Conservation (phyloP, 2,797 vertebrate species). For the Vultur gryphus region DNA sequence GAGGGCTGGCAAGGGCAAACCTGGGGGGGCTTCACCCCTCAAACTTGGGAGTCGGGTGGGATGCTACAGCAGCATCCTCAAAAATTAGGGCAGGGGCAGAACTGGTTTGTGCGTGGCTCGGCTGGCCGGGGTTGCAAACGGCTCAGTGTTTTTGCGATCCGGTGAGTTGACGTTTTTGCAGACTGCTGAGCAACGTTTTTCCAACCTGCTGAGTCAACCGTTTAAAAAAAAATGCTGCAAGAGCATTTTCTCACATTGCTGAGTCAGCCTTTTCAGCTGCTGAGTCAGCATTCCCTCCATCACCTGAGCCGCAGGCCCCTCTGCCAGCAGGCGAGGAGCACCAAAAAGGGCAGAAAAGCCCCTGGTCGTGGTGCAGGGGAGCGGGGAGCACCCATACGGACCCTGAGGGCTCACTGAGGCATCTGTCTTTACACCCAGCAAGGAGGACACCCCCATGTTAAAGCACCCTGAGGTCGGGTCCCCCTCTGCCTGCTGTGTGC, state of each 20-base stretch:
- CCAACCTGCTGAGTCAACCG: background rate
- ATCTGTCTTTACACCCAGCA: background rate
- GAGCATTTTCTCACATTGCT: background rate
- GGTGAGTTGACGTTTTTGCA: background rate
- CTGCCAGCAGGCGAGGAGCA: background rate
- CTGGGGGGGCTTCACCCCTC: background rate
- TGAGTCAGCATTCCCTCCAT: background rate
- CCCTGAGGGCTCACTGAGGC: background rate
- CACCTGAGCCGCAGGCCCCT: background rate
- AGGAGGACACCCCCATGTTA: too few relatives aligned
- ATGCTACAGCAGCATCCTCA: background rate
- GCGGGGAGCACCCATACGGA: accelerated
- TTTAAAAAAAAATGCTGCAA: background rate
- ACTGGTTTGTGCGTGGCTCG: accelerated
- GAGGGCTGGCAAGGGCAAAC: background rate
- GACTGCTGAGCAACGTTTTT: background rate
- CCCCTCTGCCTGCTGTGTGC: background rate
- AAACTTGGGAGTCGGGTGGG: accelerated
- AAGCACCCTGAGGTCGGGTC: accelerated
- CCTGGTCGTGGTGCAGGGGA: background rate
- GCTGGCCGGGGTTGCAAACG: accelerated
- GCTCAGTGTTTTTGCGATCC: background rate
- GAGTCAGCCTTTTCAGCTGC: background rate
- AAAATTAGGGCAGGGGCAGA: background rate
- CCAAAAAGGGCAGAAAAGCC: background rate